Percentiles rank a stretch among this genome's conserved stretches.
Conservation (phyloP, 2,888 invertebrate genomes). For the Gisinianus flammeolus region DNA sequence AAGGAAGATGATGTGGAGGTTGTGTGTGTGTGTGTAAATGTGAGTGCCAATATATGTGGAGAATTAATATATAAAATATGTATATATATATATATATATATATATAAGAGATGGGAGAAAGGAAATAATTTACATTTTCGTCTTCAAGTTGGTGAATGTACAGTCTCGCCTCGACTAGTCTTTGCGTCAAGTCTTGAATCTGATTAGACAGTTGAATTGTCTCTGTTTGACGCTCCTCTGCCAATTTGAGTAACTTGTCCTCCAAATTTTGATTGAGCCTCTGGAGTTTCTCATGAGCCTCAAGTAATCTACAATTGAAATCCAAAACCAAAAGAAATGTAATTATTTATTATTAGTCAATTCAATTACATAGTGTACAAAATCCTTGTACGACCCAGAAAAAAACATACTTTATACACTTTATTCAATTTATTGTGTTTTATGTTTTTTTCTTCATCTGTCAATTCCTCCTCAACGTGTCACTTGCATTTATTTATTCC, state of each 20-base stretch:
- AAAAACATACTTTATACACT: too few relatives aligned
- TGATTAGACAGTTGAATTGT: conserved; percentile 61
- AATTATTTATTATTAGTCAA: too few relatives aligned
- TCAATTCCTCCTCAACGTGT: too few relatives aligned
- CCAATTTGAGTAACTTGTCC: conserved; percentile 89
- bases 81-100: neutral
- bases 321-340: neutral
- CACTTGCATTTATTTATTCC: too few relatives aligned
- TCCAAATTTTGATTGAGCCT: conserved; percentile 93
- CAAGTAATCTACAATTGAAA: conserved; percentile 74
- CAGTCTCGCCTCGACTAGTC: conserved; percentile 83
- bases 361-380: too few relatives aligned
- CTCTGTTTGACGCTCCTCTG: conserved; percentile 89
- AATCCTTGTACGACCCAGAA: too few relatives aligned
- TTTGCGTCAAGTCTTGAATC: conserved; percentile 69
- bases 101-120: conserved; percentile 8
- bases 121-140: conserved; percentile 74
- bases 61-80: neutral
- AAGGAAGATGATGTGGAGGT: neutral
- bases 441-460: too few relatives aligned
- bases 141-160: conserved; percentile 81
- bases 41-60: neutral
- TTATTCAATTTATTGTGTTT: too few relatives aligned
- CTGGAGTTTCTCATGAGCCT: conserved; percentile 91
- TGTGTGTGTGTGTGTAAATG: neutral